Percentiles rank a stretch among this genome's conserved stretches.
Evolutionary conservation across 2,888 invertebrate genomes (phyloP).

Genomic region (Lithosia quadra): DNA sequence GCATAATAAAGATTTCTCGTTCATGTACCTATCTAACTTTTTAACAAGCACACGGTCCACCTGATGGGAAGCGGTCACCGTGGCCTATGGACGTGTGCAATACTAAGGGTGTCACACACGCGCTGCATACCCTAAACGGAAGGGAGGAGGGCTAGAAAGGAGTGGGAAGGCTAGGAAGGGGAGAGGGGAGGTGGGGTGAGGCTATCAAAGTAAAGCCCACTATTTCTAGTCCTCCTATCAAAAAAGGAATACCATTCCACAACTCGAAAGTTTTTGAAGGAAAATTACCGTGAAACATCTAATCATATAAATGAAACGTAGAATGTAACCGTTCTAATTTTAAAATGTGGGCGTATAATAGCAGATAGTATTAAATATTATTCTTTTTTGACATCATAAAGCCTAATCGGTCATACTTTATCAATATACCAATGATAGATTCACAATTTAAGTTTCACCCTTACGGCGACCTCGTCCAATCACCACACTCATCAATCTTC

Average conservation of each 20-base stretch:
- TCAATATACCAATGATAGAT: constrained; percentile 14
- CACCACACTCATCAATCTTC: constrained; percentile 43
- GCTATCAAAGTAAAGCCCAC: background rate
- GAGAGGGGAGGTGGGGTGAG: too few relatives aligned
- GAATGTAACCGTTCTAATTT: background rate
- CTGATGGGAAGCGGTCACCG: too few relatives aligned
- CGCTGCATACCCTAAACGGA: too few relatives aligned
- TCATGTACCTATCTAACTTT: too few relatives aligned
- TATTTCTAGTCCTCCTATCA: background rate
- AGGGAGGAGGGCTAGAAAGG: too few relatives aligned
- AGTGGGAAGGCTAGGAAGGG: too few relatives aligned
- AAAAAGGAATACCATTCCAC: background rate
- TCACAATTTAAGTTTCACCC: constrained; percentile 26
- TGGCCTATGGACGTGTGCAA: too few relatives aligned
- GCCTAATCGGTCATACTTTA: constrained; percentile 36
- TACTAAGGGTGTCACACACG: too few relatives aligned
- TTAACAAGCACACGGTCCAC: too few relatives aligned
- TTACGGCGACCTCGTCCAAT: constrained; percentile 22
- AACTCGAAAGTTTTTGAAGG: background rate
- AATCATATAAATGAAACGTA: too few relatives aligned
- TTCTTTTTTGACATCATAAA: background rate
- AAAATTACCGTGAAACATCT: too few relatives aligned
- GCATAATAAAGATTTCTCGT: too few relatives aligned
- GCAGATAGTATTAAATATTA: background rate
- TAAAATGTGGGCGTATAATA: background rate